Percentiles rank a stretch among this genome's conserved stretches.
phyloP scores from a whole-genome alignment of 2,888 invertebrate species.

The Cybosia mesomella region DNA sequence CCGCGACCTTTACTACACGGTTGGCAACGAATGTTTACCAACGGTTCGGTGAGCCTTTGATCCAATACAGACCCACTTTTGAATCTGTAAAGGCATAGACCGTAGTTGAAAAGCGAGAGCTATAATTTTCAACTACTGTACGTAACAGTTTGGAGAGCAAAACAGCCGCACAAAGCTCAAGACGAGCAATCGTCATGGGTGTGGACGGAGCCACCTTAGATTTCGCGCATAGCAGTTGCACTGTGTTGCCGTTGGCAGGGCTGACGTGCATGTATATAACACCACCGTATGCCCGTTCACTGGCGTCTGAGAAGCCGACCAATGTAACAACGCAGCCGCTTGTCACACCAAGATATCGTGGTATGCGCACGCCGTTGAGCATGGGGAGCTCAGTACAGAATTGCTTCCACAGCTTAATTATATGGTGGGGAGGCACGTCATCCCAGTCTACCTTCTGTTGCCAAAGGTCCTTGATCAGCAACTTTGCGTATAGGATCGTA shows the following conservation, averaged over 20 bases:
- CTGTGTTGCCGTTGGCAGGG: not conserved
- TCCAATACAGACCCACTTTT: too few relatives aligned
- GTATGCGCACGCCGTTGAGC: not conserved
- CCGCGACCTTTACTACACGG: too few relatives aligned
- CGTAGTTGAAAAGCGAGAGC: too few relatives aligned
- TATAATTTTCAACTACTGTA: too few relatives aligned
- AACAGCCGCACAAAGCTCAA: too few relatives aligned
- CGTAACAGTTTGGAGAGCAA: too few relatives aligned
- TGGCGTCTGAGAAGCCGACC: constrained; percentile 7
- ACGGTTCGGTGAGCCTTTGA: too few relatives aligned
- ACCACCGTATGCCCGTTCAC: not conserved
- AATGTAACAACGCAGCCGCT: not conserved
- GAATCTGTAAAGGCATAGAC: too few relatives aligned
- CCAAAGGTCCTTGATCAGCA: not conserved
- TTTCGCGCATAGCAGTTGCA: not conserved
- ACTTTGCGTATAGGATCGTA: not conserved
- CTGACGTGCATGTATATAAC: not conserved
- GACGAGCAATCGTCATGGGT: too few relatives aligned
- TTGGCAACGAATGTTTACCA: too few relatives aligned
- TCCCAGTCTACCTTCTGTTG: not conserved
- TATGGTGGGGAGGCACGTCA: not conserved
- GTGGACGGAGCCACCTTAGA: not conserved
- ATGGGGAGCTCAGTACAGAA: not conserved
- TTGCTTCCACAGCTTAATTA: not conserved
- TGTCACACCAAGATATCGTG: not conserved